Evolutionary conservation across 1,140 invertebrate species (phyloP), one percentile per base, ranked within the genome.

Genomic region (Dermatophagoides farinae): DNA sequence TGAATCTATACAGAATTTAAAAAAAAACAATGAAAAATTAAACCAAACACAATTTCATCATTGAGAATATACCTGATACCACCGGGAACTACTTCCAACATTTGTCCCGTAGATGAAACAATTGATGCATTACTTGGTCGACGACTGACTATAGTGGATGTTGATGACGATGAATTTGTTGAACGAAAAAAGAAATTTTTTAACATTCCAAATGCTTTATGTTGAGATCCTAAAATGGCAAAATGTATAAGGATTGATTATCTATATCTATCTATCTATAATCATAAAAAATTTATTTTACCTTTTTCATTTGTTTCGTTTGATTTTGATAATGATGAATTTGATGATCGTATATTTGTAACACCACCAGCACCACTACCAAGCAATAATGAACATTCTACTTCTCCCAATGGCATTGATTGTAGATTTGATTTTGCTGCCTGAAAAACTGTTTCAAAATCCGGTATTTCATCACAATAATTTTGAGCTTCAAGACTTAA

Each of bases 401-500:
- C 14, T 25, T 55, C 53, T n/a, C 53, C 53, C 2, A 55, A 25
- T 39, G 53, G 53, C 31, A 55, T 23, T 23, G 53, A 55, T 20
- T 55, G 31, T 12, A 55, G n/a, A 23, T 55, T 55, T 12, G n/a
- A 25, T 14, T 55, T 55, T 14, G 53, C 53, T 23, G 53, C 20
- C 12, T 55, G 12, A 23, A 55, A 55, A 14, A 44, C 25, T n/a
- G 53, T n/a, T 14, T 55, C 53, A 55, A 55, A 55, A 25, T 55
- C 25, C n/a, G 14, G 25, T 18, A 55, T 55, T 11, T 38, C 31
- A 55, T 55, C 53, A 16, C 14, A 11, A 40, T 41, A 38, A 40
- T 44, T 31, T 40, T 55, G 53, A 18, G 53, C 53, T 25, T 55
- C 53, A 11, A 55, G 1, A 38, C 25, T 38, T 39, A 55, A 25